These are phyloP conservation scores for Odocoileus hemionus DNA, from an alignment of 2,113 vertebrate genomes.

Conservation along the genomic window DNA sequence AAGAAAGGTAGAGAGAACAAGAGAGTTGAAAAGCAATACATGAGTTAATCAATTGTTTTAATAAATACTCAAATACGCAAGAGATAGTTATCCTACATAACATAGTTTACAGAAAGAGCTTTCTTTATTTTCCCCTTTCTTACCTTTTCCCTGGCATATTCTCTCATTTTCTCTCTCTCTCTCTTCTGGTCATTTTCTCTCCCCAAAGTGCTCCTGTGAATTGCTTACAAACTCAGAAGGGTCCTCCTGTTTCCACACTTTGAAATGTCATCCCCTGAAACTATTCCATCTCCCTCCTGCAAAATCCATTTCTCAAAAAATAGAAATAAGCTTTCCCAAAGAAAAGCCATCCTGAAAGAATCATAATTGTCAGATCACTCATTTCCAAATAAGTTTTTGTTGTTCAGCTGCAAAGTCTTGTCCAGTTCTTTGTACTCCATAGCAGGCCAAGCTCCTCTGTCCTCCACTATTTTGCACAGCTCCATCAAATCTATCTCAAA, in stretches of 20 bases:
- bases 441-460: neutral
- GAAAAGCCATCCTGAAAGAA: constrained; percentile 4
- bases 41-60: neutral
- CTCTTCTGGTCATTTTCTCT: neutral
- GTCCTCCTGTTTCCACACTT: constrained; percentile 1
- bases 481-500: neutral
- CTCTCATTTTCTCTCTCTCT: neutral
- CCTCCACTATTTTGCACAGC: neutral
- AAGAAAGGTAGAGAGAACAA: neutral
- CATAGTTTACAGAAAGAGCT: neutral
- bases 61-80: neutral
- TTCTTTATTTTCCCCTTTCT: neutral
- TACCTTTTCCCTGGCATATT: neutral
- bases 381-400: constrained; percentile 19
- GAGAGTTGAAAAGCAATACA: neutral
- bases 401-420: neutral
- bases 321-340: constrained; percentile 29
- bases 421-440: neutral
- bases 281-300: neutral
- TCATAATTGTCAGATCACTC: neutral
- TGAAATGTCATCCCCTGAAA: neutral
- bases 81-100: neutral
- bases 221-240: neutral
- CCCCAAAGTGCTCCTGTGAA: neutral
- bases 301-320: constrained; percentile 33